Percentiles rank a stretch among this genome's conserved stretches.
Conservation (phyloP, 2,797 vertebrate genomes). For the Onychomys torridus region DNA sequence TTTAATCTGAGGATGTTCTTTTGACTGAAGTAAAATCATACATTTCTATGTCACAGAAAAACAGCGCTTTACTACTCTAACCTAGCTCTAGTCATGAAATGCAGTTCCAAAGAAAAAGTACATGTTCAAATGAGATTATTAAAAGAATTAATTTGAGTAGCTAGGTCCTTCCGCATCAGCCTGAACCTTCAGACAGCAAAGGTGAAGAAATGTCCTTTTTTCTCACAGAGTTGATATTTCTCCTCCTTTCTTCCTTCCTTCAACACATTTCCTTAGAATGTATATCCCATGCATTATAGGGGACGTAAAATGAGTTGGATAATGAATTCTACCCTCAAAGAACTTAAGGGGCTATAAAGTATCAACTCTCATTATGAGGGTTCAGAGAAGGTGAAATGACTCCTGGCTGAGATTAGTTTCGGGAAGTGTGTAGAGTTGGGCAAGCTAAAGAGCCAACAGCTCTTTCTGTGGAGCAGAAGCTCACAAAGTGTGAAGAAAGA, state of each 20-base stretch:
- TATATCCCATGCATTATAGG: conserved; percentile 47
- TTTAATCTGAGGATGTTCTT: background rate
- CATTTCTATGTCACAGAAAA: conserved; percentile 26
- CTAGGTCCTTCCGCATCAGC: conserved; percentile 22
- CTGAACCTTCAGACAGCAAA: conserved; percentile 37
- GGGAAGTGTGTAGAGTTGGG: background rate
- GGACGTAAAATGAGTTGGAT: conserved; percentile 68
- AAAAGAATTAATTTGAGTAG: conserved; percentile 66
- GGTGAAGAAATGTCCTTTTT: conserved; percentile 55
- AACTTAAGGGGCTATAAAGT: conserved; percentile 71
- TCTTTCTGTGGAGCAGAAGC: background rate
- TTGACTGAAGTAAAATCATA: conserved; percentile 53
- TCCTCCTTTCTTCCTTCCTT: conserved; percentile 48
- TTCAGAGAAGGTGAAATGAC: conserved; percentile 70
- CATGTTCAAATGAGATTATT: conserved; percentile 66
- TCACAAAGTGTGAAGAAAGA: background rate
- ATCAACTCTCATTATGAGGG: conserved; percentile 53
- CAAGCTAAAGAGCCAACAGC: background rate
- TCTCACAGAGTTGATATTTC: background rate
- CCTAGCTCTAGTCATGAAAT: conserved; percentile 58
- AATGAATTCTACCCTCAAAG: conserved; percentile 69
- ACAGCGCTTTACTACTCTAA: conserved; percentile 44
- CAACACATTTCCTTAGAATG: conserved; percentile 62
- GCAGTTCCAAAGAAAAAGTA: conserved; percentile 23
- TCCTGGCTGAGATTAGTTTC: conserved; percentile 64